Percentiles rank a stretch among this genome's conserved stretches.
Conservation (phyloP, 2,797 vertebrate genomes). For the Melanotaenia trifasciata region DNA sequence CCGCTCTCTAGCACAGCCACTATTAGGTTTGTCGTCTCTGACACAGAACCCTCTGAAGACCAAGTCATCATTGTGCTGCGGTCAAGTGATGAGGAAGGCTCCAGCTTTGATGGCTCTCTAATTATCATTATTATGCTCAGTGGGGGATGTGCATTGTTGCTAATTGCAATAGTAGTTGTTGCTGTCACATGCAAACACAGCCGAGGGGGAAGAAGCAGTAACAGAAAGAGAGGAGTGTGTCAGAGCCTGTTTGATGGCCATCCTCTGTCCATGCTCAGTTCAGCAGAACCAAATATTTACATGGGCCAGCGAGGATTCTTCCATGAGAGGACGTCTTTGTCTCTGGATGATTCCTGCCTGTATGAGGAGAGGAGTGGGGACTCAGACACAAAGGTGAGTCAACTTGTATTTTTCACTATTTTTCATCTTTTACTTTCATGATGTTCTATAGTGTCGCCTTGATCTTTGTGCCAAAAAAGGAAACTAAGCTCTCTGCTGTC, state of each 20-base stretch:
- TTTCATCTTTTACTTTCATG: conserved; percentile 51
- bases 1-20: conserved; percentile 63
- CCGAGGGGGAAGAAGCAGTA: conserved; percentile 44
- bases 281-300: conserved; percentile 72
- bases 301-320: conserved; percentile 69
- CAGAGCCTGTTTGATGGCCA: conserved; percentile 70
- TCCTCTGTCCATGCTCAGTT: conserved; percentile 58
- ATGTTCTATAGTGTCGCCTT: conserved; percentile 58
- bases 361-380: conserved; percentile 74
- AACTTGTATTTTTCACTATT: conserved; percentile 26
- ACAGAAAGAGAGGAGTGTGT: conserved; percentile 64
- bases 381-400: conserved; percentile 81
- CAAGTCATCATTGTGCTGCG: conserved; percentile 72
- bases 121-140: conserved; percentile 76
- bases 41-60: conserved; percentile 75
- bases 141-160: conserved; percentile 77
- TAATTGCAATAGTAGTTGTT: conserved; percentile 77
- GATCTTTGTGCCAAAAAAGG: conserved; percentile 72
- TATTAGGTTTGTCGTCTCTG: conserved; percentile 74
- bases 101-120: conserved; percentile 63
- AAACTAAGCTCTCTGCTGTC: conserved; percentile 70
- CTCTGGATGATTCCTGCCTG: conserved; percentile 66
- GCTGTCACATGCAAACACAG: conserved; percentile 74
- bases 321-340: conserved; percentile 62
- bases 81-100: conserved; percentile 45